Evolutionary conservation across 2,113 vertebrate species (phyloP).

Genomic region (Macaca mulatta): DNA sequence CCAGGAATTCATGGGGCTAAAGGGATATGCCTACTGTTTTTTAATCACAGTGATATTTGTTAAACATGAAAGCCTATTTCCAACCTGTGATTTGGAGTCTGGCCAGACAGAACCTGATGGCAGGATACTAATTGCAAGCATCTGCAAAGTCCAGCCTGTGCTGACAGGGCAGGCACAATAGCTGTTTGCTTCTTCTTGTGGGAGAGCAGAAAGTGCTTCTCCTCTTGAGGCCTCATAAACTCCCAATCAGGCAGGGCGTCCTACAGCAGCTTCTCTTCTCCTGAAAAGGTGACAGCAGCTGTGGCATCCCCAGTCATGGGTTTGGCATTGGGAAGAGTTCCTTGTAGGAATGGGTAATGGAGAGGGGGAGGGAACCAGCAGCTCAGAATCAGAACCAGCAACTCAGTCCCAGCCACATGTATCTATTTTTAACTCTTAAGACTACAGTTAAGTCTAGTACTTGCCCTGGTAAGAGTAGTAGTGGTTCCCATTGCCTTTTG

Average conservation of each 20-base stretch:
- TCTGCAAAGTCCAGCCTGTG: neutral
- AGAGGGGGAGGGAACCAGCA: neutral
- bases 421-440: neutral
- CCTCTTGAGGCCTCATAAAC: neutral
- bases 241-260: neutral
- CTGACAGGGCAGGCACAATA: neutral
- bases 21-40: neutral
- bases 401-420: neutral
- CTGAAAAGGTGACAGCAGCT: neutral
- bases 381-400: neutral
- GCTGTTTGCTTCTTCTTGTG: neutral
- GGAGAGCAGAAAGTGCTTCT: neutral
- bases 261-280: neutral
- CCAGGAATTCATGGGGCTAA: neutral
- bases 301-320: neutral
- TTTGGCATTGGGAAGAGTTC: neutral
- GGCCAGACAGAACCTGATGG: neutral
- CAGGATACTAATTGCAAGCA: neutral
- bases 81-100: neutral
- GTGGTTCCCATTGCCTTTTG: neutral
- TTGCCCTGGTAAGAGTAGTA: neutral
- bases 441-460: neutral
- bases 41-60: neutral
- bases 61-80: neutral
- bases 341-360: neutral